Conservation (phyloP, 2,888 invertebrate genomes). For the Meta bourneti region DNA sequence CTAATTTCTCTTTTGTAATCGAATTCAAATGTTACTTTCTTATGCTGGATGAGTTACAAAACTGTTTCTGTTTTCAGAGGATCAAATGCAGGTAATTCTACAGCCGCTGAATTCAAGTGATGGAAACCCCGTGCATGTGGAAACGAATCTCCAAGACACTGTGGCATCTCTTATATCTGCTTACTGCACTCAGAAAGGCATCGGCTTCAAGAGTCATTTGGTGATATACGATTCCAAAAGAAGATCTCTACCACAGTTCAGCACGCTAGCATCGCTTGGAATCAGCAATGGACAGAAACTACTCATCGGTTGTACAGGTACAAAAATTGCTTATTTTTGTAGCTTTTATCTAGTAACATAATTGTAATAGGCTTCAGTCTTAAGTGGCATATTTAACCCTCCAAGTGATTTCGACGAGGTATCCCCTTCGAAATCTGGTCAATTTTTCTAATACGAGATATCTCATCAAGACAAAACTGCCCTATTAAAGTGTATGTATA, state of each 20-base stretch:
- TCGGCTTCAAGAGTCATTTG: slow-evolving; percentile 21
- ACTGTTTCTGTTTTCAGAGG: slow-evolving; percentile 29
- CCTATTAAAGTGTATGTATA: too few species aligned
- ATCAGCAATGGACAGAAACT: slow-evolving; percentile 49
- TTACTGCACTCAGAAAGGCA: slow-evolving; percentile 53
- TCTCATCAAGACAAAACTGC: too few species aligned
- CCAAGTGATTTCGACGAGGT: too few species aligned
- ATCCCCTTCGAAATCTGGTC: too few species aligned
- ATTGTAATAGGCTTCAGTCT: background rate
- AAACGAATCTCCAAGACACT: slow-evolving; percentile 38
- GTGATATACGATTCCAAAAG: slow-evolving; percentile 43
- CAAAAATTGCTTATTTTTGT: background rate
- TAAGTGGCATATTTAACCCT: too few species aligned
- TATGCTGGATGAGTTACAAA: background rate
- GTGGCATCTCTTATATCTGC: slow-evolving; percentile 47
- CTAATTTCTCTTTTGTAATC: too few species aligned
- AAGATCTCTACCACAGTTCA: slow-evolving; percentile 52
- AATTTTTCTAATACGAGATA: too few species aligned
- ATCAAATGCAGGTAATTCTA: slow-evolving; percentile 72
- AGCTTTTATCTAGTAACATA: background rate
- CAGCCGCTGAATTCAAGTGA: slow-evolving; percentile 42
- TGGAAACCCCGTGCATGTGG: slow-evolving; percentile 38
- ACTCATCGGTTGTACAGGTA: slow-evolving; percentile 55
- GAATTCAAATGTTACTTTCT: too few species aligned
- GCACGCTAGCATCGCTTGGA: slow-evolving; percentile 56